Evolutionary conservation across 2,113 vertebrate species (phyloP).

Genomic region (Psammodynastes pulverulentus): DNA sequence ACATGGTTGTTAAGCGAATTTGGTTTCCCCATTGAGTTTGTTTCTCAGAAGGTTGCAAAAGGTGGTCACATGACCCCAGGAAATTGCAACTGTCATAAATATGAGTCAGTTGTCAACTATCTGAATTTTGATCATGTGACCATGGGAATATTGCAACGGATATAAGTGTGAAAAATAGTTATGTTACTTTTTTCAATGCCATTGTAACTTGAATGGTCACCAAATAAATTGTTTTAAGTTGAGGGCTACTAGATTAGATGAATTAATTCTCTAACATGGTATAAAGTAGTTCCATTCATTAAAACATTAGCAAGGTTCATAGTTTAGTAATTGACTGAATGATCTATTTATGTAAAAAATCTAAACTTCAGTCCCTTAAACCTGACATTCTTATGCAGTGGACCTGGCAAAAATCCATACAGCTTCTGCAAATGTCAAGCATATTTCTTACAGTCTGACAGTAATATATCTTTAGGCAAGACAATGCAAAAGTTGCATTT

Average conservation of each 20-base stretch:
- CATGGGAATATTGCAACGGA: too few species aligned
- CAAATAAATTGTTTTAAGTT: too few species aligned
- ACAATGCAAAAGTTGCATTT: not conserved
- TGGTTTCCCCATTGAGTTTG: not conserved
- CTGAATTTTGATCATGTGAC: too few species aligned
- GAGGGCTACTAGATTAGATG: not conserved
- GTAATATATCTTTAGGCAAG: not conserved
- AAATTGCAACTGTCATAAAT: too few species aligned
- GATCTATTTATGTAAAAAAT: not conserved
- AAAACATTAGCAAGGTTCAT: not conserved
- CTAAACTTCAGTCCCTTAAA: not conserved
- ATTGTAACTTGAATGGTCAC: too few species aligned
- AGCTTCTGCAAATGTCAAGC: not conserved
- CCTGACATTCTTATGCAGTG: not conserved
- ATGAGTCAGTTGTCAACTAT: too few species aligned
- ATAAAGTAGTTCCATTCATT: not conserved
- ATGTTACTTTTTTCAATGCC: too few species aligned
- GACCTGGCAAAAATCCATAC: not conserved
- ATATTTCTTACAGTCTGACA: not conserved
- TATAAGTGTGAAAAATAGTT: too few species aligned
- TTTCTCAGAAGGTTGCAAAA: not conserved
- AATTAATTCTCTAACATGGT: not conserved
- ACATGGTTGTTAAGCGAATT: not conserved
- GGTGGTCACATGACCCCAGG: too few species aligned
- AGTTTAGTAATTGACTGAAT: not conserved